phyloP scores from a whole-genome alignment of 2,113 vertebrate species.

The Stomatorhinus ivindoensis region DNA sequence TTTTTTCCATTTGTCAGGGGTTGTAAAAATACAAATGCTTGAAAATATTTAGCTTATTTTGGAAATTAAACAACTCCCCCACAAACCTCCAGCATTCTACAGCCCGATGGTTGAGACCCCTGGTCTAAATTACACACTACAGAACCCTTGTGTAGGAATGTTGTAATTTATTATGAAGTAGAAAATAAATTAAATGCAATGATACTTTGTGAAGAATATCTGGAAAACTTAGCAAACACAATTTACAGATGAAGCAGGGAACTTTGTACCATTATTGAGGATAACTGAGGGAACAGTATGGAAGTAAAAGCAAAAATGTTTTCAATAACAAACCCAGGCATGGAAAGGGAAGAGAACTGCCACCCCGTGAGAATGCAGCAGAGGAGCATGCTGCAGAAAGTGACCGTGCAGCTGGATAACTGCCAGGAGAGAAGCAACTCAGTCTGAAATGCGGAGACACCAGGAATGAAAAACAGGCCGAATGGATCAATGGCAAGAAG shows the following conservation, averaged over 20 bases:
- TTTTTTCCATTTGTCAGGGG: not conserved
- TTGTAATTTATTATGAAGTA: not conserved
- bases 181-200: not conserved
- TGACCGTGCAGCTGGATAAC: not conserved
- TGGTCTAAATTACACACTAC: not conserved
- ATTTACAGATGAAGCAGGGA: not conserved
- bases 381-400: not conserved
- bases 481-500: not conserved
- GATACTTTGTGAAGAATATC: not conserved
- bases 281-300: not conserved
- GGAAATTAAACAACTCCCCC: not conserved
- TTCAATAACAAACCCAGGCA: not conserved
- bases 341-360: not conserved
- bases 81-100: not conserved
- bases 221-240: not conserved
- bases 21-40: not conserved
- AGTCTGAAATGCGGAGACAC: not conserved
- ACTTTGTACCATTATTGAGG: not conserved
- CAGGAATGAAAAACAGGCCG: not conserved
- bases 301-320: not conserved
- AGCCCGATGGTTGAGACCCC: not conserved
- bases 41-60: not conserved
- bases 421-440: not conserved
- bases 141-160: not conserved
- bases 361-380: not conserved